Conservation (phyloP, 2,797 vertebrate species). For the Sebastolobus altivelis region DNA sequence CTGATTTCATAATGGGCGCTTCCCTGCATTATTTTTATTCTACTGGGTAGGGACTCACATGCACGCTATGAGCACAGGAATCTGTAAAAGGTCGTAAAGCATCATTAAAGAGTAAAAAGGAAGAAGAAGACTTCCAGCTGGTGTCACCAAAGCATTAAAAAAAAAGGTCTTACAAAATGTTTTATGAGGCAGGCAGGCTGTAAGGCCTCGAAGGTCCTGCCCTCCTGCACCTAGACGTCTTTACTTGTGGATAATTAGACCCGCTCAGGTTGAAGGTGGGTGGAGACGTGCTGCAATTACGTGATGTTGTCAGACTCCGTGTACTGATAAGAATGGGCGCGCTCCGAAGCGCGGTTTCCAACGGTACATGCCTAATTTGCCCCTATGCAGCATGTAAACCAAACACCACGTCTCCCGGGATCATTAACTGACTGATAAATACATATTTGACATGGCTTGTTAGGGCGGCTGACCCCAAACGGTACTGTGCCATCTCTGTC, state of each 20-base stretch:
- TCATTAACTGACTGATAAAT: neutral
- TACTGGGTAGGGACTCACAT: neutral
- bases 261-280: neutral
- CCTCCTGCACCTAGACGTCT: neutral
- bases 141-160: neutral
- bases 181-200: neutral
- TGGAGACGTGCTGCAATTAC: neutral
- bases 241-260: conserved; percentile 2
- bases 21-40: neutral
- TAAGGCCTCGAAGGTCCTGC: neutral
- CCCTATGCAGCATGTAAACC: neutral
- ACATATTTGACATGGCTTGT: neutral
- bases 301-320: neutral
- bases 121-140: neutral
- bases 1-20: neutral
- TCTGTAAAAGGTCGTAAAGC: conserved; percentile 6
- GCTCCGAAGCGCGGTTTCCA: neutral
- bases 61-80: neutral
- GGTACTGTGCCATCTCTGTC: neutral
- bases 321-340: neutral
- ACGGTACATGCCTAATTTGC: neutral
- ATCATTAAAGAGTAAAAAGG: neutral
- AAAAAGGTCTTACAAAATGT: neutral
- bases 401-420: neutral
- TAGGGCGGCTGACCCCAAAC: neutral